These are phyloP conservation scores for Ceraclea dissimilis DNA, from an alignment of 2,888 invertebrate genomes.

Conservation along the genomic window DNA sequence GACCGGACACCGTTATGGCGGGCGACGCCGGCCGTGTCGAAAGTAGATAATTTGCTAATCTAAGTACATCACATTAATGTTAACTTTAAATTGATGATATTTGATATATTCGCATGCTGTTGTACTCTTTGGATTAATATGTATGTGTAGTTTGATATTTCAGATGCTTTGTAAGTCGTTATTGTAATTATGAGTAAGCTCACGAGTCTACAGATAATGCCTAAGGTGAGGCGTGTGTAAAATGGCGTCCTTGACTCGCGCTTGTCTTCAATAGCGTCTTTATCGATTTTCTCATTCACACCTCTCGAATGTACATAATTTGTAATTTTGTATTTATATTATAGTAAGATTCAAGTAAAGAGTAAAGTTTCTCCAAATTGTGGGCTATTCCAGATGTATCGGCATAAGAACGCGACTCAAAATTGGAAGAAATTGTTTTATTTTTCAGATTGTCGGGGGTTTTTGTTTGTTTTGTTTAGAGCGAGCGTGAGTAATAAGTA, in stretches of 20 bases:
- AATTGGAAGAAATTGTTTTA: constrained; percentile 15
- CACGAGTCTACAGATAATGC: constrained; percentile 30
- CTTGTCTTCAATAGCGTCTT: constrained; percentile 30
- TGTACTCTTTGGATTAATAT: constrained; percentile 6
- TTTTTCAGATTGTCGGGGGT: constrained; percentile 17
- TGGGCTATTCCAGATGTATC: constrained; percentile 19
- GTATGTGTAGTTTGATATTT: constrained; percentile 22
- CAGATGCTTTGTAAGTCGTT: constrained; percentile 29
- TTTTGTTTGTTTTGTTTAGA: constrained; percentile 7
- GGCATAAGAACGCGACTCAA: constrained; percentile 11
- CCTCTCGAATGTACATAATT: neutral
- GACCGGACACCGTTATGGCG: constrained; percentile 17
- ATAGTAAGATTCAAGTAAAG: constrained; percentile 8
- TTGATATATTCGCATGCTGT: constrained; percentile 17
- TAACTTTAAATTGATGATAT: constrained; percentile 11
- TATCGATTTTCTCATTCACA: constrained; percentile 32
- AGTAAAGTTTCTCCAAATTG: constrained; percentile 17
- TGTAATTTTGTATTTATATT: neutral
- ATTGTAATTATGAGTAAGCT: constrained; percentile 30
- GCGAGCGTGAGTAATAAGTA: too few species aligned
- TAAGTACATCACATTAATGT: constrained; percentile 18
- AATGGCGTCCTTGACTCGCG: constrained; percentile 41
- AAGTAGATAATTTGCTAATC: constrained; percentile 15
- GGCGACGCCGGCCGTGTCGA: constrained; percentile 19
- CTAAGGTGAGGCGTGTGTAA: constrained; percentile 32